phyloP scores from a whole-genome alignment of 1,140 invertebrate genomes.

The Zaprionus kolodkinae region DNA sequence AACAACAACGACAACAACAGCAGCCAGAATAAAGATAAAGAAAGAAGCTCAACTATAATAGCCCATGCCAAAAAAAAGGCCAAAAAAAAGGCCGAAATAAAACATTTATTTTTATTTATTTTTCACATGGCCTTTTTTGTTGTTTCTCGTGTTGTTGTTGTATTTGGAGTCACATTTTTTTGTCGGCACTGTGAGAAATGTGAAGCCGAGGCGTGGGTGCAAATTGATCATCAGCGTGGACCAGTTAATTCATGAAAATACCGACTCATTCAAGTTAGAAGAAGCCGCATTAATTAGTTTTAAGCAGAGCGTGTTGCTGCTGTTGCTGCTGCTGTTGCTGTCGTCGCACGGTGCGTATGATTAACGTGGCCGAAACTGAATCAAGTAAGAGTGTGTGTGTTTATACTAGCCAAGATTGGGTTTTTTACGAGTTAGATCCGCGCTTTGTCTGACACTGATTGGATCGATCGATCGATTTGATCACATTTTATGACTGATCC shows the following conservation, averaged over 20 bases:
- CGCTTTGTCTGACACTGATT: constrained; percentile 14
- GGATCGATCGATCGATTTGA: background rate
- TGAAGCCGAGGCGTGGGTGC: constrained; percentile 59
- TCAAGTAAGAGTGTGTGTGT: constrained; percentile 38
- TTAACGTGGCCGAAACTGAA: constrained; percentile 50
- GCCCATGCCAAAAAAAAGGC: constrained; percentile 49
- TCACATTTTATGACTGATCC: constrained; percentile 46
- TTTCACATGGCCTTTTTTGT: constrained; percentile 74
- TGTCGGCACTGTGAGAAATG: constrained; percentile 15
- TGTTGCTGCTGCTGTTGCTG: background rate
- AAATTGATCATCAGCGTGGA: constrained; percentile 73
- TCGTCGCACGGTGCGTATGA: constrained; percentile 65
- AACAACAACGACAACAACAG: constrained; percentile 51
- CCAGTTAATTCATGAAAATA: constrained; percentile 81
- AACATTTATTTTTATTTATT: constrained; percentile 72
- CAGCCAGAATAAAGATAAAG: constrained; percentile 45
- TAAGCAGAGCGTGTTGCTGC: constrained; percentile 53
- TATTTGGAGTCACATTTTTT: constrained; percentile 39
- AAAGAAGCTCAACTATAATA: constrained; percentile 53
- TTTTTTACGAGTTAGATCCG: constrained; percentile 19
- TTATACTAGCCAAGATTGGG: constrained; percentile 40
- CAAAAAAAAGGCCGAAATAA: constrained; percentile 42
- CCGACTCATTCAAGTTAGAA: constrained; percentile 75
- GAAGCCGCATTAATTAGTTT: constrained; percentile 75
- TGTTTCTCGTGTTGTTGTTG: background rate